Conservation (phyloP, 2,113 vertebrate genomes). For the Electrona antarctica region DNA sequence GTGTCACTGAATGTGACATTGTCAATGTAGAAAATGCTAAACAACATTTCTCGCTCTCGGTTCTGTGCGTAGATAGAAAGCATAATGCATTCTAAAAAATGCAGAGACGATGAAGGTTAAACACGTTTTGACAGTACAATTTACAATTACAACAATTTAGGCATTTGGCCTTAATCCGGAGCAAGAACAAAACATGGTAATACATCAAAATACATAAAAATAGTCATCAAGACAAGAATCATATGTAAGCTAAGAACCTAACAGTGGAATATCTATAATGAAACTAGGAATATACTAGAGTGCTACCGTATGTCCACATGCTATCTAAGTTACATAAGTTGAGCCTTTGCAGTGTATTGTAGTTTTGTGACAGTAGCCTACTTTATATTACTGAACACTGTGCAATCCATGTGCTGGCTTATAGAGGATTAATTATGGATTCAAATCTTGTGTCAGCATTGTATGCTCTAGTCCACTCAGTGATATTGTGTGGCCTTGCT, state of each 20-base stretch:
- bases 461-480: neutral
- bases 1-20: conserved; percentile 29
- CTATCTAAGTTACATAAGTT: no score
- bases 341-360: no score
- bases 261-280: no score
- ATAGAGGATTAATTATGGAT: neutral
- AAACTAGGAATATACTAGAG: no score
- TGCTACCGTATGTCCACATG: no score
- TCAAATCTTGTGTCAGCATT: neutral
- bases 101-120: neutral
- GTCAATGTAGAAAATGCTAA: conserved; percentile 23
- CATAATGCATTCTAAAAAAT: neutral
- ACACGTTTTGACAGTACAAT: neutral
- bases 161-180: no score
- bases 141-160: no score
- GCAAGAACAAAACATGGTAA: no score
- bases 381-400: neutral
- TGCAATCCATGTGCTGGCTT: neutral
- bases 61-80: neutral
- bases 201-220: no score
- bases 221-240: no score
- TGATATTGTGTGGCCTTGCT: conserved; percentile 7
- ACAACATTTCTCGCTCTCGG: conserved; percentile 23
- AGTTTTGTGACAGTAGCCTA: neutral
- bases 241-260: no score